Base-by-base conservation (phyloP, 2,797 vertebrate genomes). In the Melanotaenia nigrans region DNA sequence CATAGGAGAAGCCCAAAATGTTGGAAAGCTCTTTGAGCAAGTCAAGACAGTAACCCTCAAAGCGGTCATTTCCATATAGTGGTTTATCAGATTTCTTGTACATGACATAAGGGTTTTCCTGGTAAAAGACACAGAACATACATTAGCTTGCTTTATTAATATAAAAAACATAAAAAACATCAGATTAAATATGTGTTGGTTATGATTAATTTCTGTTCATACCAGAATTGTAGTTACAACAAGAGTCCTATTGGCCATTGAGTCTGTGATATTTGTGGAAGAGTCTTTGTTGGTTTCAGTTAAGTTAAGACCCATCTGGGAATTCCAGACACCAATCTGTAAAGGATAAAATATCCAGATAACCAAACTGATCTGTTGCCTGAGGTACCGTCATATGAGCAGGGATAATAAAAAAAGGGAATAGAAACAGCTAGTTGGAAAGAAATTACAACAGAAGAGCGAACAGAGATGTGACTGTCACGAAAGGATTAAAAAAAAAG, bases 61-160 rank as follows among this genome's bases (percentile, higher is more conserved):
- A 99, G 79, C 98, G 95, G 87, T 99, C 97, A 61, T 99, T 99
- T 59, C 98, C 98, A 11, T 98, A 97, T 35, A 99, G 90, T 0
- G 98, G 97, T 86, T 98, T 98, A 82, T 99, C 98, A 0, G 98
- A 99, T 85, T 99, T 99, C 93, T 96, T 97, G 83, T 98, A 95
- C 97, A 99, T 99, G 75, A 99, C 97, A 0, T 99, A 99, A 5
- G 98, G 98, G 81, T 99, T 98, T 90, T 99, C 98, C 98, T 99
- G 81, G 2, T 89, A 73, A 20, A 61, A 74, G 20, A 64, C 10
- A 58, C 36, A 77, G 61, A 13, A 36, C 20, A 54, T 20, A 42
- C 3, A 57, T 51, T 63, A 42, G 7, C n/a, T 72, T 80, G 54
- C 35, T 49, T 54, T 14, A 28, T 25, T 28, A 24, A 5, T 1